These are phyloP conservation scores for Tachuris rubrigastra DNA, from an alignment of 2,113 vertebrate genomes.

Conservation along the genomic window DNA sequence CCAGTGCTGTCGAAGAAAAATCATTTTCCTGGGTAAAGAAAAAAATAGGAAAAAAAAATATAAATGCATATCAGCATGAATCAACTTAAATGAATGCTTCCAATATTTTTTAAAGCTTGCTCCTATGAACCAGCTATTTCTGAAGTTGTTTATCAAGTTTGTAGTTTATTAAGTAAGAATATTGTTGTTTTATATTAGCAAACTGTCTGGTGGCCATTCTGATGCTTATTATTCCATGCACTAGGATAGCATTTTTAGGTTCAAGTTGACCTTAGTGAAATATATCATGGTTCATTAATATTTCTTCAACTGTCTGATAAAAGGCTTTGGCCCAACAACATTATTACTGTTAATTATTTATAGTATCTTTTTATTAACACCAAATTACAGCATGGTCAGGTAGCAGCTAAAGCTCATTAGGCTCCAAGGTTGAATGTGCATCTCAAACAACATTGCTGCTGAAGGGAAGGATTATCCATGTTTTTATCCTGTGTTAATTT, in stretches of 20 bases:
- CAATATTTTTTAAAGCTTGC: conserved; percentile 54
- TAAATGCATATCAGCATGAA: conserved; percentile 51
- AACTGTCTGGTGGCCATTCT: conserved; percentile 59
- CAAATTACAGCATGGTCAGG: conserved; percentile 54
- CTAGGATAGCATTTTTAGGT: conserved; percentile 59
- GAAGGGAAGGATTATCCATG: background rate
- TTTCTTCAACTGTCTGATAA: conserved; percentile 74
- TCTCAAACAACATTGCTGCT: background rate
- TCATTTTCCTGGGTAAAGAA: background rate
- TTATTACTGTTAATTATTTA: conserved; percentile 85
- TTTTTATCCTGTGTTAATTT: background rate
- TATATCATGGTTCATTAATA: conserved; percentile 49
- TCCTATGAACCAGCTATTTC: conserved; percentile 58
- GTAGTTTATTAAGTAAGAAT: conserved; percentile 59
- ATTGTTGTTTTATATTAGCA: conserved; percentile 68
- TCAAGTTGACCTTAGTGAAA: conserved; percentile 67
- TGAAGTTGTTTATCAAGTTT: no score
- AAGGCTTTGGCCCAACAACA: conserved; percentile 82
- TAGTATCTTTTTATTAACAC: conserved; percentile 68
- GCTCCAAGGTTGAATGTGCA: background rate
- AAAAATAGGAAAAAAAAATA: background rate
- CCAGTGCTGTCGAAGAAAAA: conserved; percentile 37
- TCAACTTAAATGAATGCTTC: conserved; percentile 73
- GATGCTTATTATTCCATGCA: conserved; percentile 12
- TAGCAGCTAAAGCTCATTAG: background rate